phyloP scores from a whole-genome alignment of 2,113 vertebrate genomes.

The Pachypanchax playfairii region DNA sequence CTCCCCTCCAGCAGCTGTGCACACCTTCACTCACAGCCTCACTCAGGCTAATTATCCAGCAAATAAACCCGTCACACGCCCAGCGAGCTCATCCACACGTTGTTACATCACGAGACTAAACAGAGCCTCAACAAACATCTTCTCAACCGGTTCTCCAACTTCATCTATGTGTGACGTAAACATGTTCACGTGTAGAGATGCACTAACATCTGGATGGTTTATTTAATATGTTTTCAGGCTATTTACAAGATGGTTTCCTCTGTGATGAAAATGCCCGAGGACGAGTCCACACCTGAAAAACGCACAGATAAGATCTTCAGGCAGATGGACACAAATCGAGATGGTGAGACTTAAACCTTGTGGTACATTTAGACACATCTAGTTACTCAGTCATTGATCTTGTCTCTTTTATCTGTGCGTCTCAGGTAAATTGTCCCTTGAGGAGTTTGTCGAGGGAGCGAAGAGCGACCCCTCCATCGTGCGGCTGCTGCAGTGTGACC shows the following conservation, averaged over 20 bases:
- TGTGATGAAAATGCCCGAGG: slow-evolving; percentile 99
- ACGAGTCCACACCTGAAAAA: slow-evolving; percentile 97
- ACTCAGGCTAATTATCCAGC: too few species aligned
- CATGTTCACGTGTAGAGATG: neutral
- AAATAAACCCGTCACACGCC: too few species aligned
- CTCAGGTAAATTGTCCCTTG: slow-evolving; percentile 95
- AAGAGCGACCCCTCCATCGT: slow-evolving; percentile 97
- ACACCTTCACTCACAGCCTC: slow-evolving; percentile 1
- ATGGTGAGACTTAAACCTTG: slow-evolving; percentile 81
- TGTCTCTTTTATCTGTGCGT: slow-evolving; percentile 6
- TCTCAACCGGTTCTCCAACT: too few species aligned
- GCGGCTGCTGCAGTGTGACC: slow-evolving; percentile 96
- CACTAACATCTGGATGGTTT: too few species aligned
- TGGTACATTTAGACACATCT: too few species aligned
- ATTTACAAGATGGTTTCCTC: slow-evolving; percentile 99
- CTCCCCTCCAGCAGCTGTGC: neutral
- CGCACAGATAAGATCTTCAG: slow-evolving; percentile 99
- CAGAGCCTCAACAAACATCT: too few species aligned
- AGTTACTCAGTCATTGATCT: too few species aligned
- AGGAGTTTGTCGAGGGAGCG: slow-evolving; percentile 97
- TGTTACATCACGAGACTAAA: slow-evolving; percentile 37
- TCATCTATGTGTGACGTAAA: too few species aligned
- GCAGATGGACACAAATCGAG: slow-evolving; percentile 98
- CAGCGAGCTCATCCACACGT: slow-evolving; percentile 36
- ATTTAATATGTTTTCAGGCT: slow-evolving; percentile 78